A percentile compares a stretch with the other conserved stretches of the same genome.
Evolutionary conservation across 2,113 vertebrate species (phyloP).

Genomic region (Thalassoma bifasciatum): DNA sequence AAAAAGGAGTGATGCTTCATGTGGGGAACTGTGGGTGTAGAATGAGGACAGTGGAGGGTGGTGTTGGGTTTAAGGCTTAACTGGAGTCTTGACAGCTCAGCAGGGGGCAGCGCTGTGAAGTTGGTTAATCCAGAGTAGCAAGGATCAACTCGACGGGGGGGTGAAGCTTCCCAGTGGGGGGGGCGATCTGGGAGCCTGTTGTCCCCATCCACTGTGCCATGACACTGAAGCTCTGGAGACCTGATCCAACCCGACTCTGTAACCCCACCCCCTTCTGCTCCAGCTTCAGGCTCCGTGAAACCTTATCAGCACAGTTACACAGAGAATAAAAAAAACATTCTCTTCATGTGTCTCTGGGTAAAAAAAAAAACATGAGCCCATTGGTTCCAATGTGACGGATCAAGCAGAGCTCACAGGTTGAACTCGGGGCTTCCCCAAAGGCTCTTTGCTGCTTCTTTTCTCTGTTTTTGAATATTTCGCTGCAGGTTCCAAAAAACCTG

Average conservation of each 20-base stretch:
- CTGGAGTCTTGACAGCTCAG: constrained; percentile 67
- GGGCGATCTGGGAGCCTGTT: constrained; percentile 55
- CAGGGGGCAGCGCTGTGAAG: constrained; percentile 71
- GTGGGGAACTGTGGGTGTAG: too few species aligned
- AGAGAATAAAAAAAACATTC: too few species aligned
- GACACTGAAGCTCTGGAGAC: constrained; percentile 3
- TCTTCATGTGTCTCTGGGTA: not conserved
- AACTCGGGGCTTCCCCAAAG: constrained; percentile 46
- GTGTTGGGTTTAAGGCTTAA: constrained; percentile 16
- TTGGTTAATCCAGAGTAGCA: constrained; percentile 75
- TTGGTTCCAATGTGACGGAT: constrained; percentile 56
- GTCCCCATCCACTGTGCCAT: constrained; percentile 41
- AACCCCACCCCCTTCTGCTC: not conserved
- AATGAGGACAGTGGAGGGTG: too few species aligned
- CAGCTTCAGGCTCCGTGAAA: constrained; percentile 45
- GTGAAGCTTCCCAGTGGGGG: too few species aligned
- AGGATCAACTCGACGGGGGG: constrained; percentile 69
- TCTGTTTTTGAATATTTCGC: constrained; percentile 24
- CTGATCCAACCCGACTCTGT: not conserved
- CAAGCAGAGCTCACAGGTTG: constrained; percentile 47
- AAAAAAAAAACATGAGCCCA: constrained; percentile 36
- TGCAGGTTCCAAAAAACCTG: constrained; percentile 39
- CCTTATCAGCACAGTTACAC: constrained; percentile 31
- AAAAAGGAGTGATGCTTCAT: too few species aligned
- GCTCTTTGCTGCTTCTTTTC: constrained; percentile 11